Percentiles rank a stretch among this genome's conserved stretches.
Conservation (phyloP, 2,888 invertebrate species). For the Acrobasis consociella region DNA sequence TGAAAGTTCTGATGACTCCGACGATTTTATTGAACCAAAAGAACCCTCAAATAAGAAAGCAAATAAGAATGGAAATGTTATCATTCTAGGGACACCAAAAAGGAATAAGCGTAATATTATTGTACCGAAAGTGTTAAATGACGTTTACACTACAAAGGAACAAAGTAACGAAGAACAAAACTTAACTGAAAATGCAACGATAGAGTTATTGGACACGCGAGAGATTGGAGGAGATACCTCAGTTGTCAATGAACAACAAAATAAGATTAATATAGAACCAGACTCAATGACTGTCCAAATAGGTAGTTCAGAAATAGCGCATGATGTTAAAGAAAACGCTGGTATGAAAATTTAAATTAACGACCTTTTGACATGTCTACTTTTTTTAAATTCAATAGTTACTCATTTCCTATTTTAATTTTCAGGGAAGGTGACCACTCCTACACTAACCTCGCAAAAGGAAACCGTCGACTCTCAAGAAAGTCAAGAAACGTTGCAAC, state of each 20-base stretch:
- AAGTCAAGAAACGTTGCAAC: conserved; percentile 25
- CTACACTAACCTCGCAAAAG: background rate
- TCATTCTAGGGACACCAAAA: conserved; percentile 48
- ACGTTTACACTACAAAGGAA: background rate
- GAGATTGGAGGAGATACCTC: background rate
- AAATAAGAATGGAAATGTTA: conserved; percentile 41
- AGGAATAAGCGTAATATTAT: conserved; percentile 20
- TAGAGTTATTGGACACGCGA: background rate
- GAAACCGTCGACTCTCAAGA: background rate
- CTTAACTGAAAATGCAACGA: background rate
- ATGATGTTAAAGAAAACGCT: conserved; percentile 24
- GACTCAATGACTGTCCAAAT: conserved; percentile 55
- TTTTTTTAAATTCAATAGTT: too few species aligned
- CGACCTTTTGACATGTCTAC: too few species aligned
- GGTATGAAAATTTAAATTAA: conserved; percentile 7
- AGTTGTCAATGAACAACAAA: background rate
- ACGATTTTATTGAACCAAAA: conserved; percentile 31
- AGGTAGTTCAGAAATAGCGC: conserved; percentile 46
- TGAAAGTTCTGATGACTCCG: conserved; percentile 51
- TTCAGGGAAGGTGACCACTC: background rate
- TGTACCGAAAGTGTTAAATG: conserved; percentile 11
- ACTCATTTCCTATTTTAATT: background rate
- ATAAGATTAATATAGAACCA: conserved; percentile 15
- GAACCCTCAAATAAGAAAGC: conserved; percentile 23
- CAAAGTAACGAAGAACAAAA: background rate